Conservation (phyloP, 2,797 vertebrate genomes). For the Tamandua tetradactyla region DNA sequence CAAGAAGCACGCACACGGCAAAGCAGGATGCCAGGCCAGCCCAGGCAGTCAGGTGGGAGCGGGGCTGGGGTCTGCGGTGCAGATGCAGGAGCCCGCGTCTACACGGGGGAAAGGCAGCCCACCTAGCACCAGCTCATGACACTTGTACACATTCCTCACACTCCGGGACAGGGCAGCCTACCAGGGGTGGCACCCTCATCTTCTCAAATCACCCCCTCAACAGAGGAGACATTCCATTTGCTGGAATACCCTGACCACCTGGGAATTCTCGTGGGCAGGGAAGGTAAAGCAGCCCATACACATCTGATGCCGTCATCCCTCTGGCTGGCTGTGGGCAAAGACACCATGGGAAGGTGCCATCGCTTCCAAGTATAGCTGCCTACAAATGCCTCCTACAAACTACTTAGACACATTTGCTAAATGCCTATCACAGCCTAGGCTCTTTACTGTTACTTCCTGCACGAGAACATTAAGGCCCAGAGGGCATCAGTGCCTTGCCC, state of each 20-base stretch:
- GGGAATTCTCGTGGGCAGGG: background rate
- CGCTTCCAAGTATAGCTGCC: background rate
- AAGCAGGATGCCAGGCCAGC: background rate
- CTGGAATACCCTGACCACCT: background rate
- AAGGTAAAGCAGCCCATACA: background rate
- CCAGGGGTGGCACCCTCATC: too few relatives aligned
- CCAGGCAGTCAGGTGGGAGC: background rate
- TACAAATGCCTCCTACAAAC: background rate
- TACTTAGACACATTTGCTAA: background rate
- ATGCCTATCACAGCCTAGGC: background rate
- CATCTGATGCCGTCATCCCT: background rate
- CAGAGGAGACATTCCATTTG: background rate
- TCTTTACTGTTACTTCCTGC: background rate
- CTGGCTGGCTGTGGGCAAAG: background rate
- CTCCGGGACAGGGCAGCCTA: background rate
- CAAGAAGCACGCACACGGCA: rapidly evolving
- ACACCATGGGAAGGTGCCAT: background rate
- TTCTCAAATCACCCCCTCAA: background rate
- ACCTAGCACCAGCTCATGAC: background rate
- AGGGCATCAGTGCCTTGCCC: background rate
- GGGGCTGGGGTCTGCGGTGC: rapidly evolving
- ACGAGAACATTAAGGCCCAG: background rate
- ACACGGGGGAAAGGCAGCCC: rapidly evolving
- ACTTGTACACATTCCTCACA: background rate
- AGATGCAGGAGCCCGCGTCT: background rate